Evolutionary conservation across 2,797 vertebrate genomes (phyloP), one percentile per base, ranked within the genome.

Genomic region (Phataginus tetradactyla): DNA sequence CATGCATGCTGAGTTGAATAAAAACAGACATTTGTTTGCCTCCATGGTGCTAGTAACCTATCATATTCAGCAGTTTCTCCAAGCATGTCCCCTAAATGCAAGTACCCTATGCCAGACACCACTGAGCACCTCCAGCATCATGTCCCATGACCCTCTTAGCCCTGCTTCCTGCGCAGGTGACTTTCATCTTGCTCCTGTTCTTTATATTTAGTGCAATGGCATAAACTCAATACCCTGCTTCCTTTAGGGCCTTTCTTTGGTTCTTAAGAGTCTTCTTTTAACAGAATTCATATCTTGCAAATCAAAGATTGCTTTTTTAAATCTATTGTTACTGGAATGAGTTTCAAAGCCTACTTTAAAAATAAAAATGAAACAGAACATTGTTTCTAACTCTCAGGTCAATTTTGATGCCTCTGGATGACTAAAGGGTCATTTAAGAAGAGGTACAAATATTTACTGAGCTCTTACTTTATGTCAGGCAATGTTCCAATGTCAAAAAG

Each of bases 311-410:
- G 32, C 17, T 92, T 81, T 69, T 75, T 85, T 27, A 45, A 25
- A 29, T 45, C 21, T 59, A n/a, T 20, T 90, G 17, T 84, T 83
- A 63, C 83, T 81, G n/a, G 32, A 77, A 12, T 57, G 64, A 45
- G 10, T 51, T 74, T 89, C 23, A 81, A 89, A 92, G 23, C 13
- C 64, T 85, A 57, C 78, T 59, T 93, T 51, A 86, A 89, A 87
- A 92, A 92, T 51, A 32, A 72, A 80, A 79, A 42, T 29, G 4
- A 71, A 61, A 51, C 15, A 45, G 15, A 94, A 68, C 13, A 32
- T n/a, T 77, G 34, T 75, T 89, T 90, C 74, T 79, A 64, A 87
- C 45, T 88, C 63, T 72, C 59, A 12, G 2, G 18, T 91, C n/a
- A 85, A 69, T 53, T 34, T 49, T 81, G 4, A 34, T 49, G 72